Conservation (phyloP, 2,888 invertebrate genomes). For the Drosophila peninsularis region DNA sequence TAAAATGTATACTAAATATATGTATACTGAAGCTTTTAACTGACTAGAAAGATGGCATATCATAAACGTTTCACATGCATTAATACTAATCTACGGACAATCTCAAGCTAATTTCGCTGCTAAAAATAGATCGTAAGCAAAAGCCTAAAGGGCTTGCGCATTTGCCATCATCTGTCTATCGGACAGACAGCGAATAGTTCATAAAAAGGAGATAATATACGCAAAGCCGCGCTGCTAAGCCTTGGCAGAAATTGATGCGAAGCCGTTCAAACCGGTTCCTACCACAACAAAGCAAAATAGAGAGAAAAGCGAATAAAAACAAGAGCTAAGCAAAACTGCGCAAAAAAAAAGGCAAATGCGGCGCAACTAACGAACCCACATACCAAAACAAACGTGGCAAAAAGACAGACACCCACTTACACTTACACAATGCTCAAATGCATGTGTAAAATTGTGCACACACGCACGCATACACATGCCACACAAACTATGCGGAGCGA, state of each 20-base stretch:
- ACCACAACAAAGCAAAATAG: slow-evolving; percentile 42
- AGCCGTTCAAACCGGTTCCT: slow-evolving; percentile 62
- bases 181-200: slow-evolving; percentile 22
- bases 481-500: slow-evolving; percentile 63
- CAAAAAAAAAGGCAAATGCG: slow-evolving; percentile 38
- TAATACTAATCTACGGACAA: slow-evolving; percentile 44
- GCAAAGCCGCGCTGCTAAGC: slow-evolving; percentile 42
- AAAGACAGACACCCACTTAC: slow-evolving; percentile 29
- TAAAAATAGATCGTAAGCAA: slow-evolving; percentile 56
- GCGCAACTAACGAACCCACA: slow-evolving; percentile 49
- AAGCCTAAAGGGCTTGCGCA: slow-evolving; percentile 15
- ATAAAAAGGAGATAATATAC: slow-evolving; percentile 40
- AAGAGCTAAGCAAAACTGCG: slow-evolving; percentile 42
- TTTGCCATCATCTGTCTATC: slow-evolving; percentile 47
- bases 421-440: slow-evolving; percentile 1
- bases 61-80: not conserved
- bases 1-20: not conserved
- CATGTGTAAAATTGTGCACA: not conserved
- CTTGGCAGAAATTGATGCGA: slow-evolving; percentile 53
- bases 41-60: not conserved
- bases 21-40: not conserved
- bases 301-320: slow-evolving; percentile 63
- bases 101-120: slow-evolving; percentile 43
- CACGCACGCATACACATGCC: slow-evolving; percentile 7
- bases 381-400: slow-evolving; percentile 65